Percentiles rank a stretch among this genome's conserved stretches.
Evolutionary conservation across 1,140 invertebrate species (phyloP).

Genomic region (Vollenhovia emeryi): DNA sequence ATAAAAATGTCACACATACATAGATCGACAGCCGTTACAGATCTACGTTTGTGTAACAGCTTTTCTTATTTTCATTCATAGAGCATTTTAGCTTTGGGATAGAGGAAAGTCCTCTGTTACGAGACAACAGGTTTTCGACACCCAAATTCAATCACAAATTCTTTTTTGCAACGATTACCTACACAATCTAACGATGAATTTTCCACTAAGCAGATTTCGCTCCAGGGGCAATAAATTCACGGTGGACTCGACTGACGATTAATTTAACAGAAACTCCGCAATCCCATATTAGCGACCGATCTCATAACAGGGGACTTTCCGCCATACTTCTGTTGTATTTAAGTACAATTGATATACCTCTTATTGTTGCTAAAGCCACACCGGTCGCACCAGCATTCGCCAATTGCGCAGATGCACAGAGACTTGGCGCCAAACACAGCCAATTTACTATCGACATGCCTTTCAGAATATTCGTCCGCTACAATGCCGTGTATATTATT

Average conservation of each 20-base stretch:
- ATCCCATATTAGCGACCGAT: too few species aligned
- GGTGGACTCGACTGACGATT: too few species aligned
- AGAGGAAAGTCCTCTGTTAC: too few species aligned
- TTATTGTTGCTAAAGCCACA: too few species aligned
- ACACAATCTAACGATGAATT: too few species aligned
- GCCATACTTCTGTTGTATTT: constrained; percentile 76
- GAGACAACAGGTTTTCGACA: too few species aligned
- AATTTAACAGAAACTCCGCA: too few species aligned
- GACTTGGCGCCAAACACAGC: constrained; percentile 85
- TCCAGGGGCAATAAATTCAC: too few species aligned
- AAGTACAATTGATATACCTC: constrained; percentile 63
- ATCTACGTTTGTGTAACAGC: background rate
- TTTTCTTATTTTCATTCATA: background rate
- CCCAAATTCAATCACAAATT: too few species aligned
- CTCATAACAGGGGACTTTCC: too few species aligned
- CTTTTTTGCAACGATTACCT: too few species aligned
- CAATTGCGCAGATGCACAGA: constrained; percentile 77
- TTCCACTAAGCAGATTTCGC: too few species aligned
- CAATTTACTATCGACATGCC: constrained; percentile 78
- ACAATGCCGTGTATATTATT: constrained; percentile 85
- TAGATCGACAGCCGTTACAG: background rate
- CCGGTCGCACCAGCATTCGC: constrained; percentile 56
- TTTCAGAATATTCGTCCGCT: constrained; percentile 67
- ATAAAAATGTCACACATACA: background rate
- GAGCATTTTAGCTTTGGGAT: background rate